Base-by-base conservation (phyloP, 2,797 vertebrate genomes). In the Jordanella pulchra region DNA sequence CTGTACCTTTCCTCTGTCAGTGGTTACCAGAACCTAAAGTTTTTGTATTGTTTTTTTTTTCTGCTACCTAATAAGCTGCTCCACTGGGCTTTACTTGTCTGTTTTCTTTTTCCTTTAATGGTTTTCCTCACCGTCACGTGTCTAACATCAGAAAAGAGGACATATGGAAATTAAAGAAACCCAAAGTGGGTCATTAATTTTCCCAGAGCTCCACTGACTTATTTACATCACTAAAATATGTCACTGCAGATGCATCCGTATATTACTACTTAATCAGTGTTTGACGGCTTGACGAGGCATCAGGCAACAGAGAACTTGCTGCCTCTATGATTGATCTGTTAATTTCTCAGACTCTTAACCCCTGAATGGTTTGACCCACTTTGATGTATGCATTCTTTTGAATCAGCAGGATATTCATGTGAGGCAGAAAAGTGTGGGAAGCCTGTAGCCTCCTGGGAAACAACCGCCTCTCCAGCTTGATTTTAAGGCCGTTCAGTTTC, bases 271-370 rank as follows among this genome's bases (percentile, higher is more conserved):
- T 82, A 81, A 90, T 89, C 87, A 87, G 77, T 45, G 47, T 72
- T 72, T 82, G 84, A 84, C 17, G 55, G 88, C 86, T 72, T 87
- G 85, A 91, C 77, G 66, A 83, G 65, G 54, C 77, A 23, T 82
- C 77, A 58, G 68, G 76, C 80, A 32, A 64, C 17, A 4, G 56
- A 84, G 79, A 81, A 75, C 75, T 7, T 53, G 17, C 60, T 58
- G 77, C 86, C 77, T 75, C 68, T 83, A 58, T 89, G 87, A 92
- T 82, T 87, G 88, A 92, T 92, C 84, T 85, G 78, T 75, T 91
- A 58, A 89, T 87, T 89, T 86, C 67, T 80, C 60, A 75, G 9
- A 51, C 69, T 13, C 54, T 69, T 70, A 69, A 71, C 78, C 50
- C 50, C 65, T 51, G 74, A 76, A 54, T 70, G 69, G 71, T 82